Evolutionary conservation across 2,797 vertebrate genomes (phyloP), one percentile per base, ranked within the genome.

Genomic region (Anguilla obscura): DNA sequence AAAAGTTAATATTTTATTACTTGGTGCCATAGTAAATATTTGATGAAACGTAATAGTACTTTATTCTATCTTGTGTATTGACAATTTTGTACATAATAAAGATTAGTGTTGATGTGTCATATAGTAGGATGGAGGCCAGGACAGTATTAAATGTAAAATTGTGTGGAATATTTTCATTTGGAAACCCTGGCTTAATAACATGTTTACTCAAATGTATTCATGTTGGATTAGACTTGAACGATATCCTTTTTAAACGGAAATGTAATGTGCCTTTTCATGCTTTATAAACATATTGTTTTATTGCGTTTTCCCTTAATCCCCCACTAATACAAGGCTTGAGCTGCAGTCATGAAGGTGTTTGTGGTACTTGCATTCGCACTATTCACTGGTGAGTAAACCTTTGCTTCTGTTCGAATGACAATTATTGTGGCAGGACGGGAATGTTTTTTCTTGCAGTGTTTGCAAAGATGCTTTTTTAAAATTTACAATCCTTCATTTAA

Each of bases 331-430:
- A 54, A 48, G 24, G 80, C 12, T 45, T 80, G 40, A 84, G 54
- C 8, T 40, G n/a, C 45, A 84, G 80, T 54, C 80, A 84, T 84
- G 80, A 84, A 52, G 80, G 48, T 84, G 80, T 54, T 50, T 52
- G 45, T 27, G 48, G 9, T 84, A 84, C 80, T 84, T 16, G 80
- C 40, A 27, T 48, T 84, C 3, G 4, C 48, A 45, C 6, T 82
- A 40, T 45, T 82, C 80, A 84, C 48, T 52, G 80, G 80, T 84
- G 48, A 84, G 80, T 84, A 9, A 24, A n/a, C 0, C 30, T 50
- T 54, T 12, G 40, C 7, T 52, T 52, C 58, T 83, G 14, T 16
- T 27, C 45, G 3, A 63, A 40, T 5, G 50, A 16, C 56, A 10
- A 7, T 10, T 76, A 79, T 24, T 36, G 5, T 82, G 18, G 36